Evolutionary conservation across 2,888 invertebrate genomes (phyloP).

Genomic region (Disparrhopalites patrizii): DNA sequence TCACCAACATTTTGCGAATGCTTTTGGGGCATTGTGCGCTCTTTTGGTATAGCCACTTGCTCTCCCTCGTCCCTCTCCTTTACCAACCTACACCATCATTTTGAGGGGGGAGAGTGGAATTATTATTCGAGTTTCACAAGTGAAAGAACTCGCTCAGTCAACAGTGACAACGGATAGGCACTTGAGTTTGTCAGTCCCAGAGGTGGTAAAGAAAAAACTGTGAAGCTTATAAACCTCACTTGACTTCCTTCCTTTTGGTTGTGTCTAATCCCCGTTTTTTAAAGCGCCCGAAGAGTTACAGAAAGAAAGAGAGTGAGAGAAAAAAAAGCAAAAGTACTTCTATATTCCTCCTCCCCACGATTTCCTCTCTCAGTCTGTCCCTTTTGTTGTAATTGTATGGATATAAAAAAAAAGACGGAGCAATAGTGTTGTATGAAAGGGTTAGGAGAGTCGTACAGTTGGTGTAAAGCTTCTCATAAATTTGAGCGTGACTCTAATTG

Average conservation of each 20-base stretch:
- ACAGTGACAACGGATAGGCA: constrained; percentile 17
- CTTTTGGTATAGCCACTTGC: too few relatives aligned
- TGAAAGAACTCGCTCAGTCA: constrained; percentile 24
- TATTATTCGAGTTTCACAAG: constrained; percentile 17
- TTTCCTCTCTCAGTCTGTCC: too few relatives aligned
- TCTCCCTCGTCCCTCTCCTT: neutral
- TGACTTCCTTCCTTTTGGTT: too few relatives aligned
- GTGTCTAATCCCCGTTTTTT: too few relatives aligned
- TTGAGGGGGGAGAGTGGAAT: neutral
- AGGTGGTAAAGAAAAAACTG: constrained; percentile 22
- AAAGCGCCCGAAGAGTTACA: neutral
- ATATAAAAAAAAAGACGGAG: too few relatives aligned
- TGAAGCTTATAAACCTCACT: neutral
- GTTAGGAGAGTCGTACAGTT: too few relatives aligned
- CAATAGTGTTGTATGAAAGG: too few relatives aligned
- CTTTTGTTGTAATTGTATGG: too few relatives aligned
- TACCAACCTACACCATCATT: neutral
- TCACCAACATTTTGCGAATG: neutral
- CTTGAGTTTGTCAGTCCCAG: constrained; percentile 25
- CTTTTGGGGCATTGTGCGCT: neutral
- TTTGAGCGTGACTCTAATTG: constrained; percentile 9
- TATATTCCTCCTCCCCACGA: too few relatives aligned
- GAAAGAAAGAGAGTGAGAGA: neutral
- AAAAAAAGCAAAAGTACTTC: neutral
- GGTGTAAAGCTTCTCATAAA: constrained; percentile 12